Conservation (phyloP, 2,113 vertebrate species). For the Elachura formosa region DNA sequence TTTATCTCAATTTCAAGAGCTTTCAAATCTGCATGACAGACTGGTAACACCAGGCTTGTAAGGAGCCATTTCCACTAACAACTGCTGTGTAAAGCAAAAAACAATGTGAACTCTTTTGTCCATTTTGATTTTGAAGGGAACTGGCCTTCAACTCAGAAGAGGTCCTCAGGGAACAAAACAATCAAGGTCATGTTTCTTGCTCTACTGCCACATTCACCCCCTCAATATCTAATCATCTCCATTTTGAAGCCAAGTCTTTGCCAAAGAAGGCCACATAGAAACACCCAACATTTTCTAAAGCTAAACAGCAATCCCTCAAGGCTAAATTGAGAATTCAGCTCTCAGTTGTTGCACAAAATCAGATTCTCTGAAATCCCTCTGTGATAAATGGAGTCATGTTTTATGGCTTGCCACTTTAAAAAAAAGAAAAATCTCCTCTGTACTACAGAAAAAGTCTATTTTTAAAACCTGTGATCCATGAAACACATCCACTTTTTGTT, state of each 20-base stretch:
- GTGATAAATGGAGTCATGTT: neutral
- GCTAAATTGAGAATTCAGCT: neutral
- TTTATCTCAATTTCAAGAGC: neutral
- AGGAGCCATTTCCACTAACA: neutral
- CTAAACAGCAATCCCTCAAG: neutral
- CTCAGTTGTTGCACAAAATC: neutral
- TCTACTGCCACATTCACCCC: neutral
- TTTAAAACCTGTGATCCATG: neutral
- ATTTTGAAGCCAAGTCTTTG: neutral
- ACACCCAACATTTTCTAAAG: neutral
- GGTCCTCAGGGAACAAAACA: neutral
- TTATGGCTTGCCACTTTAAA: neutral
- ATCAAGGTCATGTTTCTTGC: neutral
- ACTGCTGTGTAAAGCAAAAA: neutral
- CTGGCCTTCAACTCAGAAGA: neutral
- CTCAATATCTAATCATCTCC: neutral
- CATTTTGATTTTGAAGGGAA: neutral
- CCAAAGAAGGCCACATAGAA: neutral
- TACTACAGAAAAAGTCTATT: neutral
- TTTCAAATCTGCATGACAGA: neutral
- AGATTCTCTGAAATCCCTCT: neutral
- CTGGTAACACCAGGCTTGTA: neutral
- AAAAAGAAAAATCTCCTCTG: neutral
- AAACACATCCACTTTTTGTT: neutral
- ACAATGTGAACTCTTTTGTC: neutral